These are phyloP conservation scores for Taphrorychus bicolor DNA, from an alignment of 2,888 invertebrate species.

Conservation along the genomic window DNA sequence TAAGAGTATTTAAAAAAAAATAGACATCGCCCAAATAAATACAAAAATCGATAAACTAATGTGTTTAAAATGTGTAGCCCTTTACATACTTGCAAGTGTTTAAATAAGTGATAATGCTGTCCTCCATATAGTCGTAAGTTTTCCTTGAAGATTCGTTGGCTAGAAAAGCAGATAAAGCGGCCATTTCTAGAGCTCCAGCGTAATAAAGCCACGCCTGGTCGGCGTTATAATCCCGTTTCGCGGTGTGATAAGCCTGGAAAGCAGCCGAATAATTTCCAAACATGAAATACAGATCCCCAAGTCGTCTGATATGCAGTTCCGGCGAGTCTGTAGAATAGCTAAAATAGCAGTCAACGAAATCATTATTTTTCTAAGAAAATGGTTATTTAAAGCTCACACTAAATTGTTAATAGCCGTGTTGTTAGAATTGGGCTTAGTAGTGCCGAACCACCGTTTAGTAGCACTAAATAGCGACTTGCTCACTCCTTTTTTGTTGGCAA, in stretches of 20 bases:
- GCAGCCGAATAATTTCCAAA: slow-evolving; percentile 93
- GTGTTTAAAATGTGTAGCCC: no score
- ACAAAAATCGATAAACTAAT: no score
- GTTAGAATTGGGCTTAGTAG: slow-evolving; percentile 81
- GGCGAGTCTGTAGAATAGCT: slow-evolving; percentile 85
- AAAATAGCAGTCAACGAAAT: slow-evolving; percentile 20
- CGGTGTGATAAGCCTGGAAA: slow-evolving; percentile 92
- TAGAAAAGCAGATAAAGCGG: slow-evolving; percentile 91
- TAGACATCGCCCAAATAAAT: no score
- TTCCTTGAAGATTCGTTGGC: slow-evolving; percentile 79
- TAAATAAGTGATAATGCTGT: slow-evolving; percentile 89
- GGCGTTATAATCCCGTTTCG: slow-evolving; percentile 96
- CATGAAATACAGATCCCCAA: slow-evolving; percentile 96
- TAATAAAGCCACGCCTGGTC: slow-evolving; percentile 98
- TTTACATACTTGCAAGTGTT: slow-evolving; percentile 81
- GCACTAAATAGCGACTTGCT: slow-evolving; percentile 92
- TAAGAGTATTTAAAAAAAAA: no score
- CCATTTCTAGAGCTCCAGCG: slow-evolving; percentile 97
- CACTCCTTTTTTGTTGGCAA: slow-evolving; percentile 88
- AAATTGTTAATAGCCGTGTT: slow-evolving; percentile 79
- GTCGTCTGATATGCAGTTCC: slow-evolving; percentile 89
- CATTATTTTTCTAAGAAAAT: no score
- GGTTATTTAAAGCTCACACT: slow-evolving; percentile 69
- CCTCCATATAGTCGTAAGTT: slow-evolving; percentile 91
- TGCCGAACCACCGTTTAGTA: slow-evolving; percentile 94